A percentile compares a stretch with the other conserved stretches of the same genome.
These are phyloP conservation scores for Melanophora roralis DNA, from an alignment of 2,888 invertebrate species.

Conservation along the genomic window DNA sequence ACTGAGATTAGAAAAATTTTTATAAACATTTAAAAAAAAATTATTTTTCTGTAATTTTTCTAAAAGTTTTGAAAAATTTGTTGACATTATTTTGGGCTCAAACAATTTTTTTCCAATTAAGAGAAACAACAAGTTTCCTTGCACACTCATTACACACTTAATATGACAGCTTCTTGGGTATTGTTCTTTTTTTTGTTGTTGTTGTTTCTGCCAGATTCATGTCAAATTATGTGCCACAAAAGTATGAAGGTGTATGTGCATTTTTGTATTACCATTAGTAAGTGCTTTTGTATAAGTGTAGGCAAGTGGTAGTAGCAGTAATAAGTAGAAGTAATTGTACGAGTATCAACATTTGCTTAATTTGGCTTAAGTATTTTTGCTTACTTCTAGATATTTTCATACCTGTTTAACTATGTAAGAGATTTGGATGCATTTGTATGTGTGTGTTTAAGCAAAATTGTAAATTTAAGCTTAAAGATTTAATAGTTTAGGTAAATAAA, in stretches of 20 bases:
- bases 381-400: slow-evolving; percentile 25
- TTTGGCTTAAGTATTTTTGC: slow-evolving; percentile 31
- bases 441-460: not conserved
- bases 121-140: no score
- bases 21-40: no score
- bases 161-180: not conserved
- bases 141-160: not conserved
- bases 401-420: slow-evolving; percentile 21
- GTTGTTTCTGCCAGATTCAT: not conserved
- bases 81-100: no score
- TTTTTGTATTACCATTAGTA: slow-evolving; percentile 19
- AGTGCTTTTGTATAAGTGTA: slow-evolving; percentile 37
- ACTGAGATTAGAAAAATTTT: not conserved
- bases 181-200: slow-evolving; percentile 13
- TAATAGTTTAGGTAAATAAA: not conserved
- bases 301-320: not conserved
- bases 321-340: slow-evolving; percentile 13
- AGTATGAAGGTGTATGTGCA: not conserved
- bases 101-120: no score
- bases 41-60: no score
- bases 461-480: not conserved
- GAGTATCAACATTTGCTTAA: slow-evolving; percentile 35
- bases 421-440: not conserved
- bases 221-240: slow-evolving; percentile 36
- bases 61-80: no score